Base-by-base conservation (phyloP, 2,888 invertebrate genomes). In the Artemia sinica region DNA sequence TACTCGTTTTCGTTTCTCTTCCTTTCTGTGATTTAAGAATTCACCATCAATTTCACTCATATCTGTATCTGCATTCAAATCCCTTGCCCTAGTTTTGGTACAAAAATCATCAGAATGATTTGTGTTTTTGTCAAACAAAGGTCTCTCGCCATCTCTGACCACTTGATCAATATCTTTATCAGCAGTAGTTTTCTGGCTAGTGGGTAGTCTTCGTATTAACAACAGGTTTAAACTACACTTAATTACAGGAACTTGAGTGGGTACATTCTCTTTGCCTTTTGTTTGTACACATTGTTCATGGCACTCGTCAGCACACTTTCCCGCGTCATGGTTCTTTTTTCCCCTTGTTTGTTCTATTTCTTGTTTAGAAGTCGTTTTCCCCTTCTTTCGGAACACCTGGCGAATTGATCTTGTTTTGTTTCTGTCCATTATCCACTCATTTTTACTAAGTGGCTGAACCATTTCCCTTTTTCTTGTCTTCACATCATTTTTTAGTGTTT, bases 1-100 rank as follows among this genome's bases (percentile, higher is more conserved):
- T 14, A 58, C 67, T 50, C 67, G 69, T 67, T 69, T 69, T 51
- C 71, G 67, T 49, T 71, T 69, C 58, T 69, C 66, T 66, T 71
- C 69, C 49, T 71, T 69, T 11, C 71, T 66, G 41, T 71, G 69
- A n/a, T 52, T 58, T 8, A 50, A 68, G n/a, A 68, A 58, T 18
- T 58, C 12, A 28, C 10, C 28, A n/a, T 10, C 63, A 58, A 2
- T 58, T n/a, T 58, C 63, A 58, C 9, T 58, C 63, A 28, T 9
- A 9, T 18, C 12, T 18, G 63, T 58, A 58, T 28, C 28, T 58
- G 63, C 10, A 58, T 28, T 58, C 63, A 28, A 28, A 28, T 58
- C 63, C 8, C 12, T n/a, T 18, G n/a, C n/a, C 12, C 63, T 10
- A 8, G 9, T 58, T 8, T 58, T 58, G 14, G 28, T 11, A 58